Evolutionary conservation across 1,140 invertebrate species (phyloP), one percentile per base, ranked within the genome.

Genomic region (Drosophila guanche): DNA sequence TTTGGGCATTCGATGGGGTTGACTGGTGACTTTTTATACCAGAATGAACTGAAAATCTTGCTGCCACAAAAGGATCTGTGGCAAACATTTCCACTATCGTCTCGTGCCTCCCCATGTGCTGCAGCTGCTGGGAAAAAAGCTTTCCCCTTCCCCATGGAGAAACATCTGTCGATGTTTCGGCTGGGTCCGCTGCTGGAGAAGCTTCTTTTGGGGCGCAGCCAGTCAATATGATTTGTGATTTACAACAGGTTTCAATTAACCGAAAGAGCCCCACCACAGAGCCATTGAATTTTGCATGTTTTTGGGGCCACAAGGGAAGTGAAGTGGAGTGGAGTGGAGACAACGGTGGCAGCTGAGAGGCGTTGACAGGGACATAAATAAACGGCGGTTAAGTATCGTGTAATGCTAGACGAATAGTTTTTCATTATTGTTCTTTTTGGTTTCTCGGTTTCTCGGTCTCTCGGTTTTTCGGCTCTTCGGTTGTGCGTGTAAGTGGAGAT

Each of bases 231-330:
- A 69, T 69, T 69, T 69, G 66, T 69, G 66, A 69, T 69, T 69
- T 69, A 69, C 66, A 69, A 69, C 66, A 69, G 66, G 66, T 69
- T 69, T 69, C 66, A 69, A 69, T 69, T 69, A 69, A 69, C 66
- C 62, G 68, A 69, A 69, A 68, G 10, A 41, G 27, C 61, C 50
- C 50, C 33, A 10, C 33, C 10, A 10, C 33, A 20, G 16, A 20
- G 16, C 10, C 20, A 23, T 45, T 23, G n/a, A 68, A 69, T 69
- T 69, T 69, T 48, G 66, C 66, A 69, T 61, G 37, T 52, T 68
- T 46, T 16, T 23, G n/a, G 20, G 20, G 33, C 10, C 33, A 37
- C 10, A 37, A 10, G 42, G 16, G 27, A 14, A 23, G 22, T 42
- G 41, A 2, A 7, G 42, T 5, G 42, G 16, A 25, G 29, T 8